Evolutionary conservation across 2,888 invertebrate genomes (phyloP), one percentile per base, ranked within the genome.

Genomic region (Drosophila niveifrons): DNA sequence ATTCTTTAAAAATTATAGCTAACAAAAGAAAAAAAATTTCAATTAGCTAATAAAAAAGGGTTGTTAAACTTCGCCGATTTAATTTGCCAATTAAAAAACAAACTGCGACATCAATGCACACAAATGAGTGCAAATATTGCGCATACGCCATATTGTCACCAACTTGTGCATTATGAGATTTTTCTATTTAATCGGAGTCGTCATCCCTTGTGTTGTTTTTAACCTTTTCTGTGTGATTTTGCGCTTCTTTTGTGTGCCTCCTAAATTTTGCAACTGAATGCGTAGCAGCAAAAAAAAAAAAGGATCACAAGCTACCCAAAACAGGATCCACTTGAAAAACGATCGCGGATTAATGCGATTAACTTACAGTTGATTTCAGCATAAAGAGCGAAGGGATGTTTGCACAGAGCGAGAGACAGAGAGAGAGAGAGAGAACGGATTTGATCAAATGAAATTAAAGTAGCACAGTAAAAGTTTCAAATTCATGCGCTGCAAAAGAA

Each of bases 301-400:
- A 23, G 82, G 67, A 76, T 64, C 61, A 28, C 18, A 56, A 15
- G 48, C 46, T 34, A 53, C 43, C 43, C 13, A 46, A 47, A 51
- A 48, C 51, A 34, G 65, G 64, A 63, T 65, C 66, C 68, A 83
- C 87, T 86, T 83, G 89, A 86, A 87, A 90, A 89, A 70, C 70
- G 90, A 89, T 86, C 85, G 88, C 76, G 78, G 84, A 90, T 90
- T 90, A 86, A 86, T 86, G 88, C 72, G 89, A 90, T 86, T 90
- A 91, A 85, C 87, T 90, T 91, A 88, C 91, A 91, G 91, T 89
- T 89, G 91, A 90, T 79, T 90, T 80, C 77, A 82, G 66, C 51
- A 66, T 51, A 78, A 73, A 61, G 39, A 41, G 7, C 7, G 15
- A 15, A 65, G 64, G 67, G 67, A 65, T 72, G 53, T 23, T 23